Evolutionary conservation across 1,140 invertebrate genomes (phyloP).

Genomic region (Penaeus chinensis): DNA sequence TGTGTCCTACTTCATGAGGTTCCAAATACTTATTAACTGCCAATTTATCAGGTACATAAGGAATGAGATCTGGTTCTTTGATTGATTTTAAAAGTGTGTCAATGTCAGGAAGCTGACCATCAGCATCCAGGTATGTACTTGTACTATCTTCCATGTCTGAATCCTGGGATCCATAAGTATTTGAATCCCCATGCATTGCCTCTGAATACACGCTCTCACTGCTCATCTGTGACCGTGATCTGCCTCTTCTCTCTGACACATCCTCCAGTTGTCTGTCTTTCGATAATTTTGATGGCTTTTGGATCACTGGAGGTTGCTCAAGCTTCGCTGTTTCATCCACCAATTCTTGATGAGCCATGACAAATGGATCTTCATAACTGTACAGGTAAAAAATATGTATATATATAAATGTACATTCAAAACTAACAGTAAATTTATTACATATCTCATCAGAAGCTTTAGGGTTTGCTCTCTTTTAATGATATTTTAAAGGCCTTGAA

Average conservation of each 20-base stretch:
- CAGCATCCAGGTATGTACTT: conserved; percentile 11
- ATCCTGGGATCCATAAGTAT: conserved; percentile 33
- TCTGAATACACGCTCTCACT: conserved; percentile 41
- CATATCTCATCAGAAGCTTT: neutral
- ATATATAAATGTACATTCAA: conserved; percentile 19
- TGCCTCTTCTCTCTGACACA: neutral
- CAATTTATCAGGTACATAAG: conserved; percentile 39
- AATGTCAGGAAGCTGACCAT: conserved; percentile 31
- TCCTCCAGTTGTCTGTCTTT: conserved; percentile 1
- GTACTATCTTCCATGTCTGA: conserved; percentile 39
- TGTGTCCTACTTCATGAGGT: conserved; percentile 59
- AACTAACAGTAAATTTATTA: conserved; percentile 7
- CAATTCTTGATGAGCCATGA: conserved; percentile 43
- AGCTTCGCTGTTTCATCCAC: conserved; percentile 26
- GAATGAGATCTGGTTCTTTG: conserved; percentile 41
- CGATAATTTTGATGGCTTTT: neutral
- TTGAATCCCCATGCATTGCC: conserved; percentile 15
- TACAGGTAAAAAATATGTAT: neutral
- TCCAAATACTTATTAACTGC: conserved; percentile 54
- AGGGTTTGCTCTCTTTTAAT: too few species aligned
- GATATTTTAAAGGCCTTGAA: too few species aligned
- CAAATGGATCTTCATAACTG: conserved; percentile 45
- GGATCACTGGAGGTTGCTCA: neutral
- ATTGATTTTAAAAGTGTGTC: conserved; percentile 54
- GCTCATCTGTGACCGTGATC: conserved; percentile 12